Percentiles rank a stretch among this genome's conserved stretches.
phyloP scores from a whole-genome alignment of 2,797 vertebrate genomes.

The Sciaenops ocellatus region DNA sequence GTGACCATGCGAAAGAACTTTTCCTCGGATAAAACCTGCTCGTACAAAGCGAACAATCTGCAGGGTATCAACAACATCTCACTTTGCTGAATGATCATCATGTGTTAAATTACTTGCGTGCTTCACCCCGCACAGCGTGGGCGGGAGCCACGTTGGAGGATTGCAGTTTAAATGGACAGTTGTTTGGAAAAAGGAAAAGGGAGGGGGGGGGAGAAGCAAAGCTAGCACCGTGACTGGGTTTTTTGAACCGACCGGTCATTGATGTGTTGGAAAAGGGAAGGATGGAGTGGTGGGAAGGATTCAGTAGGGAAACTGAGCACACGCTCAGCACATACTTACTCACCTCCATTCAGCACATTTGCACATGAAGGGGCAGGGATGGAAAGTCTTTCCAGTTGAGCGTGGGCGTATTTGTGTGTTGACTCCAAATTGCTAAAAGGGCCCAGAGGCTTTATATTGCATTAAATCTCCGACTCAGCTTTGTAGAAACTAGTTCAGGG shows the following conservation, averaged over 20 bases:
- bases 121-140: slow-evolving; percentile 56
- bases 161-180: slow-evolving; percentile 52
- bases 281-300: slow-evolving; percentile 63
- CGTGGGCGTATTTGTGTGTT: slow-evolving; percentile 81
- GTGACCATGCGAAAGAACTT: slow-evolving; percentile 40
- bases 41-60: slow-evolving; percentile 45
- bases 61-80: slow-evolving; percentile 50
- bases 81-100: slow-evolving; percentile 58
- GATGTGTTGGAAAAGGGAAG: slow-evolving; percentile 56
- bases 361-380: slow-evolving; percentile 80
- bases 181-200: slow-evolving; percentile 31
- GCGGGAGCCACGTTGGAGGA: slow-evolving; percentile 40
- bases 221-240: slow-evolving; percentile 14
- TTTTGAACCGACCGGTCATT: slow-evolving; percentile 44
- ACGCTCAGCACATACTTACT: slow-evolving; percentile 51
- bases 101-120: slow-evolving; percentile 54
- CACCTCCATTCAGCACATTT: slow-evolving; percentile 78
- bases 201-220: background rate
- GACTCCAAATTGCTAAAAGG: slow-evolving; percentile 83
- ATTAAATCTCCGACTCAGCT: slow-evolving; percentile 79
- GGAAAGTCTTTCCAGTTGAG: slow-evolving; percentile 76
- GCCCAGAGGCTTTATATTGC: slow-evolving; percentile 79
- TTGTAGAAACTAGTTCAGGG: slow-evolving; percentile 78
- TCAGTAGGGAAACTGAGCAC: slow-evolving; percentile 65
- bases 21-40: slow-evolving; percentile 37